Base-by-base conservation (phyloP, 2,113 vertebrate species). In the Xenotilapia leptura region DNA sequence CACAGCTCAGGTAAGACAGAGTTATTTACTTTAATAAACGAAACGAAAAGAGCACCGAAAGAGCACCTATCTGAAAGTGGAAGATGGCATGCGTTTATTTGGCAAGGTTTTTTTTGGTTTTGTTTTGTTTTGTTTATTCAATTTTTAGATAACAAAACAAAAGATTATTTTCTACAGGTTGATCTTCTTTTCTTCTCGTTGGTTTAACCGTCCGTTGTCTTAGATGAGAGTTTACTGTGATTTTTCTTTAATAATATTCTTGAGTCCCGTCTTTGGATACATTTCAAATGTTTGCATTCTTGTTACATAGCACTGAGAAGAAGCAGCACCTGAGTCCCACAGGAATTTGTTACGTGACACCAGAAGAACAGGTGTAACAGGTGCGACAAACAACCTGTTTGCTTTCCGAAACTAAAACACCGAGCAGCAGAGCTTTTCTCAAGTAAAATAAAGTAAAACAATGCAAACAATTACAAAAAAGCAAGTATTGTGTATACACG, bases 281-380 rank as follows among this genome's bases (percentile, higher is more conserved):
- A 19, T 62, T 62, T 70, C n/a, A 70, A 9, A 70, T 70, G 9
- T 42, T 42, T 23, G 65, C 1, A 45, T 26, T 73, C 14, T 45
- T 73, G 68, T 45, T 73, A 10, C 38, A 47, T 47, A 47, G 68
- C 7, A 42, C 8, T 45, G 68, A 45, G 23, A 28, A 47, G 9
- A 2, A 28, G 40, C 6, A 75, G 40, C 40, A 75, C 14, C 14
- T 75, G 68, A 28, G 8, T 80, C 53, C 33, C 6, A 26, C 21
- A 1, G 6, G 53, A 26, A 80, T 40, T 40, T 58, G 53, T 17
- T 75, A 53, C 1, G 5, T 77, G 31, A 53, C 87, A 90, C 89
- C 65, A 58, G 93, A 45, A 51, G 56, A 92, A 91, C 91, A 56
- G 80, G 92, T 88, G 36, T 23, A 33, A 11, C 9, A 33, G 56